Base-by-base conservation (phyloP, 2,113 vertebrate genomes). In the Myotis yumanensis region DNA sequence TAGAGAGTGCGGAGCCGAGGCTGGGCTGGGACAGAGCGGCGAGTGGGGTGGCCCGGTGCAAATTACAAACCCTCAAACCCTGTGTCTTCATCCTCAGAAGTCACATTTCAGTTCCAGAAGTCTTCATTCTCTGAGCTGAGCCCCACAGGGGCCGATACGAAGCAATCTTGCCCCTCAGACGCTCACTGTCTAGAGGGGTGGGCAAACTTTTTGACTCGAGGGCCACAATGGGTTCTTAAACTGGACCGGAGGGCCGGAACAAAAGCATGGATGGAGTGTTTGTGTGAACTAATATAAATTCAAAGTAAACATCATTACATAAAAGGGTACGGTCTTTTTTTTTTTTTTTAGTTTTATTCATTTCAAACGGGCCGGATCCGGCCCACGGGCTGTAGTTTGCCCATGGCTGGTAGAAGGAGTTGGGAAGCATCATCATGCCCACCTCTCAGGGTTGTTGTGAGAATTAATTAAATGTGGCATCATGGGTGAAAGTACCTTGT, bases 401-500 rank as follows among this genome's bases (percentile, higher is more conserved):
- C n/a, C n/a, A n/a, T n/a, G n/a, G n/a, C n/a, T n/a, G n/a, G n/a
- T n/a, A n/a, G 43, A 30, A 73, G 71, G 20, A 54, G 20, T 9
- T 48, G 37, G 23, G 25, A n/a, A n/a, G 35, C 25, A 62, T n/a
- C 77, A 40, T 90, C 17, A 35, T 14, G 35, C 46, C 17, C 15
- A 20, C 37, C 35, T 71, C 30, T 35, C 51, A 18, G n/a, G 20
- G 35, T 68, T 82, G 11, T 40, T 25, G 25, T 75, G 69, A 84
- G 46, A 89, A 37, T 57, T 89, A 73, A 86, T 85, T 52, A 69
- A 71, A 83, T 30, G 37, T 32, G 51, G 66, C 48, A 16, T 52
- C 48, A 9, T 32, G 40, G 68, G 40, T n/a, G 68, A 89, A 81
- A 82, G 91, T 12, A 23, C 85, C 79, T 85, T 77, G 88, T 75